Evolutionary conservation across 2,888 invertebrate genomes (phyloP), one percentile per base, ranked within the genome.

Genomic region (Drosophila limbata): DNA sequence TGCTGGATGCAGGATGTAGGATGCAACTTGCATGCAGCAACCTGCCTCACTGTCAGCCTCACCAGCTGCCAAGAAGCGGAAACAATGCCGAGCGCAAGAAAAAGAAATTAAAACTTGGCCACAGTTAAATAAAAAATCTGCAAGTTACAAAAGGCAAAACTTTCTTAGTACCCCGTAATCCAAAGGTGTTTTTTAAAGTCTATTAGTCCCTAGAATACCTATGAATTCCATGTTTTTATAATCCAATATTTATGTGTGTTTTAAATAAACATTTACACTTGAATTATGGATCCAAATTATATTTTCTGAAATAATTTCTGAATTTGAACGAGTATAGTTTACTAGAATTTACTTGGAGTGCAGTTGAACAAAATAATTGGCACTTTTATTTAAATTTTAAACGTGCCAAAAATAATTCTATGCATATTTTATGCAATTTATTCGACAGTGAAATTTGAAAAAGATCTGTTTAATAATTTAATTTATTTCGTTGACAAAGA

Each of bases 81-180:
- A 82, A 82, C 82, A 84, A 82, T 80, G 73, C 73, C 44, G 61
- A 48, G 56, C 59, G 45, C 66, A 79, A 81, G 79, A 83, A 79
- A 81, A 79, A 79, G 69, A 83, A 83, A 84, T 84, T 83, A 84
- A 84, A 84, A 85, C 85, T 84, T 84, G 75, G 68, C 63, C 68
- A 50, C 68, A 69, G 79, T 79, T 83, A 81, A 84, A 81, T 83
- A 84, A 83, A 83, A 75, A 77, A 70, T 73, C 28, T 53, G 17
- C n/a, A 40, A 45, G 61, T 51, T 53, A 62, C 76, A 69, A 62
- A 62, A 75, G 75, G 59, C 56, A 62, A 69, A 76, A 76, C 73
- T 76, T 76, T 73, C 69, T 37, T 55, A 69, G 69, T 76, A 76
- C 76, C 76, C 39, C 73, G 76, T 45, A 65, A 55, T 65, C 75